phyloP scores from a whole-genome alignment of 2,888 invertebrate species.

The Dryococelus australis region DNA sequence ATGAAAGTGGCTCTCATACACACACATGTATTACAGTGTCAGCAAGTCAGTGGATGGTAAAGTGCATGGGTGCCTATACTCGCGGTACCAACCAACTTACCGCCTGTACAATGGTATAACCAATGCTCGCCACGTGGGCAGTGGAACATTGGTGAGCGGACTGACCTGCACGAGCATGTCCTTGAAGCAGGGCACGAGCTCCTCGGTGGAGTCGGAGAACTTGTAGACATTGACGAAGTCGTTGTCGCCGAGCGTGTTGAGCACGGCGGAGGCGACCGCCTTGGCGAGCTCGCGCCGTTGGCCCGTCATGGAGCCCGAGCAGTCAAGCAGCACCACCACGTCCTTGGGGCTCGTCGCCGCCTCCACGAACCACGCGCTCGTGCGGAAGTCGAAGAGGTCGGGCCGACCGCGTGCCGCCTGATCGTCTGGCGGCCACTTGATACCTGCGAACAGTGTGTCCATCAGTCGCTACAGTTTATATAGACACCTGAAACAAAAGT shows the following conservation, averaged over 20 bases:
- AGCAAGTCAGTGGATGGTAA: no score
- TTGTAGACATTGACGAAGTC: slow-evolving; percentile 96
- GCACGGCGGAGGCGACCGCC: slow-evolving; percentile 85
- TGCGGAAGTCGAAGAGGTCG: slow-evolving; percentile 62
- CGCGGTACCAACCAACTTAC: no score
- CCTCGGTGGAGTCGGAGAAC: slow-evolving; percentile 84
- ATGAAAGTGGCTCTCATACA: no score
- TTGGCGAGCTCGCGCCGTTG: slow-evolving; percentile 85
- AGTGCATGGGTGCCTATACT: no score
- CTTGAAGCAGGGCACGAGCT: slow-evolving; percentile 89
- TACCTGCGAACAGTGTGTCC: slow-evolving; percentile 36
- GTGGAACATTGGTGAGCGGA: no score
- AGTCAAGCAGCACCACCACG: slow-evolving; percentile 91
- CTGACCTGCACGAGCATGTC: slow-evolving; percentile 85
- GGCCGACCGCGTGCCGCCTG: slow-evolving; percentile 77
- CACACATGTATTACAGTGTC: no score
- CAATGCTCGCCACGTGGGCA: no score
- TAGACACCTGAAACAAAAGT: no score
- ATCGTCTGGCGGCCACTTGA: slow-evolving; percentile 71
- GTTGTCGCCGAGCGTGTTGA: slow-evolving; percentile 95
- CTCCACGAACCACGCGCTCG: slow-evolving; percentile 65
- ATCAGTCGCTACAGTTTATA: no score
- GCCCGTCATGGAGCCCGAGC: slow-evolving; percentile 86
- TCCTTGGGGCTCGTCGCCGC: slow-evolving; percentile 70
- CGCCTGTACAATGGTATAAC: no score